Evolutionary conservation across 2,888 invertebrate species (phyloP).

Genomic region (Fabriciana adippe): DNA sequence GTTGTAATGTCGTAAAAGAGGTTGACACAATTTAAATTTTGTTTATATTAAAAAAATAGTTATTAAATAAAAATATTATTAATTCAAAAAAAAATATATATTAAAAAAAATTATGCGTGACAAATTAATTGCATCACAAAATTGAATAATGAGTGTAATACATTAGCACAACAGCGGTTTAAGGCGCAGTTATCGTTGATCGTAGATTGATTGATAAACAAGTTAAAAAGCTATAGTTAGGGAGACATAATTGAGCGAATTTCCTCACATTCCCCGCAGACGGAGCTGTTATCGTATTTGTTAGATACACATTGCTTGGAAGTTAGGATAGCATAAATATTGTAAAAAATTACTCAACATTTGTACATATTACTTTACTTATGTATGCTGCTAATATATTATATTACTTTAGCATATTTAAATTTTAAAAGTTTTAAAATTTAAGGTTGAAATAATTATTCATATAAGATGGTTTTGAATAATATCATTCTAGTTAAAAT

Average conservation of each 20-base stretch:
- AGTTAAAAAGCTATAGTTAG: conserved; percentile 69
- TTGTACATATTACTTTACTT: neutral
- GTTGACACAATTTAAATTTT: too few species aligned
- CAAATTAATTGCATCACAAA: conserved; percentile 24
- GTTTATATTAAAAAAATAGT: too few species aligned
- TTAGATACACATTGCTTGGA: conserved; percentile 51
- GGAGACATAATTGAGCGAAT: conserved; percentile 78
- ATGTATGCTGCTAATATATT: too few species aligned
- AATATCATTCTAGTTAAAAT: too few species aligned
- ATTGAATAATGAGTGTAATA: conserved; percentile 41
- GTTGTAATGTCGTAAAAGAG: too few species aligned
- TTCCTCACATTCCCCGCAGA: conserved; percentile 65
- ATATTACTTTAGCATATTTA: too few species aligned
- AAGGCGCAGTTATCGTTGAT: conserved; percentile 68
- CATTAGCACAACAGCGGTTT: conserved; percentile 55
- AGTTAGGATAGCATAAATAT: conserved; percentile 18
- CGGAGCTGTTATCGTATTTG: conserved; percentile 62
- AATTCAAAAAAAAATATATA: neutral
- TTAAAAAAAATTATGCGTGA: conserved; percentile 27
- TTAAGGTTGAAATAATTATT: too few species aligned
- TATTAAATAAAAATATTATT: neutral
- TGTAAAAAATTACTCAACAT: conserved; percentile 1
- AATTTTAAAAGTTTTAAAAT: too few species aligned
- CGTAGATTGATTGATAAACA: conserved; percentile 79
- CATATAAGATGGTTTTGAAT: too few species aligned